These are phyloP conservation scores for Halcyon leucocephala DNA, from an alignment of 2,797 vertebrate species.

Conservation along the genomic window DNA sequence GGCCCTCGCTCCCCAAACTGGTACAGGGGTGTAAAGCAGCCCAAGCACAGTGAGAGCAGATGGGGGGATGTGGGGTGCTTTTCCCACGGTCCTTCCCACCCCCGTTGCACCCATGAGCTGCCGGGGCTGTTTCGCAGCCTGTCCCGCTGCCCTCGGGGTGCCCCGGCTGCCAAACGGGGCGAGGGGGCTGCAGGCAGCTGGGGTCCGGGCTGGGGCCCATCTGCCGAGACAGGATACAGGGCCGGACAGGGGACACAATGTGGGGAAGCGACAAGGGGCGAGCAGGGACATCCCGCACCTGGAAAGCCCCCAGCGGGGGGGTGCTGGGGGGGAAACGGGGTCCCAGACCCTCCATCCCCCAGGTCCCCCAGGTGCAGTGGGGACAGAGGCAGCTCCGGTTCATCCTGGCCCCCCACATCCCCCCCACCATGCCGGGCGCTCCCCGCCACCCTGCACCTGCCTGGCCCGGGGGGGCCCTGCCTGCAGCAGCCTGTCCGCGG, in stretches of 20 bases:
- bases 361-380: fast-evolving
- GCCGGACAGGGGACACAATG: background rate
- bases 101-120: background rate
- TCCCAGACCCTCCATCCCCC: background rate
- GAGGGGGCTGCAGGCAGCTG: background rate
- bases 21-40: background rate
- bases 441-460: background rate
- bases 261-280: background rate
- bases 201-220: background rate
- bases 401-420: background rate
- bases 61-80: background rate
- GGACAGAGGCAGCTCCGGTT: background rate
- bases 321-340: fast-evolving
- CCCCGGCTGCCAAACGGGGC: fast-evolving
- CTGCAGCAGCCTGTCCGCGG: conserved; percentile 53
- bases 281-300: background rate
- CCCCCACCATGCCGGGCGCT: background rate
- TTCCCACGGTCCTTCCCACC: background rate
- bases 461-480: conserved; percentile 35
- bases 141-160: background rate
- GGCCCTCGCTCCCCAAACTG: background rate
- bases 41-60: fast-evolving
- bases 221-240: background rate
- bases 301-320: background rate
- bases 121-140: background rate